These are phyloP conservation scores for Aurelia coerulea DNA, from an alignment of 30 jellyfish, hydroid and myxozoan species.

Conservation along the genomic window DNA sequence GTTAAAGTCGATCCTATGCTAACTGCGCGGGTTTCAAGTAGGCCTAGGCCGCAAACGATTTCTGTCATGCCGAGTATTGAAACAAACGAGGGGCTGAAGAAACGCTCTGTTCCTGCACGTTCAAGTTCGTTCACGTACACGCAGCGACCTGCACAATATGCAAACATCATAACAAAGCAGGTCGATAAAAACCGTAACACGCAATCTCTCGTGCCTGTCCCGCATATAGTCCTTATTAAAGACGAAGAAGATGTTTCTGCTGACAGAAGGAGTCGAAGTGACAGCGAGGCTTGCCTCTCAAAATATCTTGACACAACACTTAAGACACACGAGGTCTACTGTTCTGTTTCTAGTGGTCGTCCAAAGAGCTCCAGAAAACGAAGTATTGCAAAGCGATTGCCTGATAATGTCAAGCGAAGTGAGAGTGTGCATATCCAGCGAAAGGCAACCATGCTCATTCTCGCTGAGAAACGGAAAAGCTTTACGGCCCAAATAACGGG, in stretches of 20 bases:
- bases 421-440: constrained; percentile 81
- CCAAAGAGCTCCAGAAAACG: constrained; percentile 50
- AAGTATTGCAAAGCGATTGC: constrained; percentile 43
- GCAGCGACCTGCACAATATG: no score
- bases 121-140: neutral
- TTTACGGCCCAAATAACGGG: constrained; percentile 77
- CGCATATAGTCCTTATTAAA: no score
- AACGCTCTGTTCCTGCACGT: constrained; percentile 32
- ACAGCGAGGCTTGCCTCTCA: constrained; percentile 63
- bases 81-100: neutral
- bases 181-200: no score
- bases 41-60: constrained; percentile 44
- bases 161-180: no score
- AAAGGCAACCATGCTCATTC: constrained; percentile 80
- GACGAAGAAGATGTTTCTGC: constrained; percentile 18
- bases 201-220: no score
- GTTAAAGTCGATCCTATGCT: constrained; percentile 58
- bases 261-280: constrained; percentile 6
- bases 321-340: constrained; percentile 79
- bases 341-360: constrained; percentile 55
- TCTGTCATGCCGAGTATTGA: constrained; percentile 25
- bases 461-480: constrained; percentile 81
- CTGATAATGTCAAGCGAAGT: constrained; percentile 60
- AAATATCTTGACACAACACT: constrained; percentile 73
- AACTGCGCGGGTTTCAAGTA: constrained; percentile 25